Evolutionary conservation across 2,797 vertebrate genomes (phyloP).

Genomic region (Enteromius radiatus): DNA sequence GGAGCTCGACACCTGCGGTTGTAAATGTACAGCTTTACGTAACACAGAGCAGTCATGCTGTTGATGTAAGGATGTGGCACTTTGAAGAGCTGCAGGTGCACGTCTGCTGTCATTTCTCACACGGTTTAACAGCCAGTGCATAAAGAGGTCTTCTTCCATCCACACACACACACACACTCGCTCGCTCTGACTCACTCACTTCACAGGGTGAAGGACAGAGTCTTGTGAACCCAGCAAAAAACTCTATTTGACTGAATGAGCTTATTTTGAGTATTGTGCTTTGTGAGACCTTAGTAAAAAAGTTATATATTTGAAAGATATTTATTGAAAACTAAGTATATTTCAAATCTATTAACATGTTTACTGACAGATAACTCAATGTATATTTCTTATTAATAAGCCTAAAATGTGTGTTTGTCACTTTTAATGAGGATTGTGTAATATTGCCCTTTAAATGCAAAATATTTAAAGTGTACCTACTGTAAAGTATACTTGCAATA

Average conservation of each 20-base stretch:
- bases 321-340: too few species aligned
- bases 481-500: too few species aligned
- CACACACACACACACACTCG: slow-evolving; percentile 36
- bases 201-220: neutral
- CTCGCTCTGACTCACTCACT: neutral
- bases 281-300: neutral
- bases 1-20: slow-evolving; percentile 54
- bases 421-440: too few species aligned
- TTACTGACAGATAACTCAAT: too few species aligned
- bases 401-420: too few species aligned
- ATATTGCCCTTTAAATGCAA: too few species aligned
- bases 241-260: neutral
- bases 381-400: too few species aligned
- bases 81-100: slow-evolving; percentile 57
- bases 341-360: too few species aligned
- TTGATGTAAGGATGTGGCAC: slow-evolving; percentile 53
- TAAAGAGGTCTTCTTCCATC: slow-evolving; percentile 41
- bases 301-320: too few species aligned
- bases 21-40: slow-evolving; percentile 55
- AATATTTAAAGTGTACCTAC: too few species aligned
- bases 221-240: neutral
- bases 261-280: neutral
- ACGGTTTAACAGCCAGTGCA: slow-evolving; percentile 46
- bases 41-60: slow-evolving; percentile 46
- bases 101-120: slow-evolving; percentile 45